These are phyloP conservation scores for Epinephelus lanceolatus DNA, from an alignment of 2,113 vertebrate genomes.

Conservation along the genomic window DNA sequence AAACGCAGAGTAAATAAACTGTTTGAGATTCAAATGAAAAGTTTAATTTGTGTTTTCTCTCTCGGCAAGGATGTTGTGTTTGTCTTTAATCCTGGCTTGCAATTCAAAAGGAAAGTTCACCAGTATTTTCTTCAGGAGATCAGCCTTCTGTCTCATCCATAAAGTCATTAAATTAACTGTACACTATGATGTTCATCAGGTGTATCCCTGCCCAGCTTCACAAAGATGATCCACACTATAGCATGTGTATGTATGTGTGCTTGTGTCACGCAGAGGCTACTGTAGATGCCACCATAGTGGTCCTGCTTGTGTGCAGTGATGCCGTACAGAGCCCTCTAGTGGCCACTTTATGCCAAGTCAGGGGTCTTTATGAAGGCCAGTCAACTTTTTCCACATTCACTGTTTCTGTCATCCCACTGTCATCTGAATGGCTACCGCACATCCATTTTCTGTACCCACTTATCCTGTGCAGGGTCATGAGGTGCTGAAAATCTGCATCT, in stretches of 20 bases:
- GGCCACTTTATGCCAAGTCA: not conserved
- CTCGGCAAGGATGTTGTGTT: not conserved
- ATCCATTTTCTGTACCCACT: too few species aligned
- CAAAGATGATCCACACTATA: too few species aligned
- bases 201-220: not conserved
- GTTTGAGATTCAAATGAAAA: slow-evolving; percentile 32
- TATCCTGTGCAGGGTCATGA: too few species aligned
- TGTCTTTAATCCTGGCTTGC: not conserved
- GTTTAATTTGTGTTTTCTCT: not conserved
- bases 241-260: too few species aligned
- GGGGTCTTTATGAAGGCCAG: not conserved
- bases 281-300: not conserved
- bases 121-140: not conserved
- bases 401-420: too few species aligned
- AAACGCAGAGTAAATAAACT: not conserved
- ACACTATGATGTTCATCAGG: not conserved
- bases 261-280: not conserved
- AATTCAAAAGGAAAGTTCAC: not conserved
- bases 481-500: too few species aligned
- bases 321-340: slow-evolving; percentile 10
- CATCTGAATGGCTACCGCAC: too few species aligned
- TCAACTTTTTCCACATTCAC: too few species aligned
- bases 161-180: not conserved
- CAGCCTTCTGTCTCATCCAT: not conserved
- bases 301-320: not conserved